A percentile compares a stretch with the other conserved stretches of the same genome.
These are phyloP conservation scores for Phoronis australis DNA, from an alignment of 2,888 invertebrate species.

Conservation along the genomic window DNA sequence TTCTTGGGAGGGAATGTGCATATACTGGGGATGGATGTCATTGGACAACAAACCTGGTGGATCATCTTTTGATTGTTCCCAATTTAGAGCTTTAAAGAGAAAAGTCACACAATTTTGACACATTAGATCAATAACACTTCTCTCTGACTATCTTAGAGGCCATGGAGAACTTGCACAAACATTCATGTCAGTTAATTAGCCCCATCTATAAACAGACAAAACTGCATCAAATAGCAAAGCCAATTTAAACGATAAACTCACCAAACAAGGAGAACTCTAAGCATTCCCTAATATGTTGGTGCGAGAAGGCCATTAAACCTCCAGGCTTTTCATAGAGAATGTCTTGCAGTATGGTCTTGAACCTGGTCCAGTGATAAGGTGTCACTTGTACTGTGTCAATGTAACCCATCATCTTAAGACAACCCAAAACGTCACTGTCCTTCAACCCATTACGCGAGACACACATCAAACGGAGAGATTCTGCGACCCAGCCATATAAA, in stretches of 20 bases:
- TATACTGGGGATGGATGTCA: too few relatives aligned
- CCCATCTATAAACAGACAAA: not conserved
- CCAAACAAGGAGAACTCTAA: slow-evolving; percentile 36
- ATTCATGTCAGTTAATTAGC: not conserved
- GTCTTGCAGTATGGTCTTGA: slow-evolving; percentile 27
- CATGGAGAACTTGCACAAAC: too few relatives aligned
- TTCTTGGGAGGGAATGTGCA: too few relatives aligned
- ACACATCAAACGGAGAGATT: slow-evolving; percentile 41
- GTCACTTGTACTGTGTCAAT: slow-evolving; percentile 29
- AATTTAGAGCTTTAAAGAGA: too few relatives aligned
- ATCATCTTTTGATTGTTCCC: too few relatives aligned
- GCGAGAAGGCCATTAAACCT: slow-evolving; percentile 38
- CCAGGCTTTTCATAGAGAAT: slow-evolving; percentile 31
- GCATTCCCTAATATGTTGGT: slow-evolving; percentile 28
- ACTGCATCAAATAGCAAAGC: not conserved
- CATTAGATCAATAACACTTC: too few relatives aligned
- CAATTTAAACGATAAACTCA: slow-evolving; percentile 25
- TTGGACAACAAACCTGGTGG: too few relatives aligned
- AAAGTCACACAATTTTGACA: too few relatives aligned
- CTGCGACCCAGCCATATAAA: slow-evolving; percentile 51
- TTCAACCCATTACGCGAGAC: slow-evolving; percentile 40
- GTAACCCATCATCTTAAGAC: slow-evolving; percentile 40
- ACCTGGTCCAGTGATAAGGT: slow-evolving; percentile 41
- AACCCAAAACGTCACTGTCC: slow-evolving; percentile 32
- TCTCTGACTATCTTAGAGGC: too few relatives aligned